phyloP scores from a whole-genome alignment of 1,140 invertebrate genomes.

The Drosophila littoralis region DNA sequence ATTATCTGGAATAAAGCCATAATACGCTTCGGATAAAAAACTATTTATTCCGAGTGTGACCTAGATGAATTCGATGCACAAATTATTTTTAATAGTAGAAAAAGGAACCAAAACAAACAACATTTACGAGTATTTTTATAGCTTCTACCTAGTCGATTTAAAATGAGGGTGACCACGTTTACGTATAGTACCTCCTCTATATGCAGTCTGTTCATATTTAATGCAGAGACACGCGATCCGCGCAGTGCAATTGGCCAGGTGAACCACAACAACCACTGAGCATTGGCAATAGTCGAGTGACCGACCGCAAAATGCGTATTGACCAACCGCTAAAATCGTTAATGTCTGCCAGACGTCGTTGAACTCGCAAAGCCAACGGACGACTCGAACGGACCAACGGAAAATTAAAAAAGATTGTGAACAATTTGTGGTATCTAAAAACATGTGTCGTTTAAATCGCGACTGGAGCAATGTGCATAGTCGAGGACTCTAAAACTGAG shows the following conservation, averaged over 20 bases:
- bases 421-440: constrained; percentile 32
- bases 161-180: constrained; percentile 30
- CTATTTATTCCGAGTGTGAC: no score
- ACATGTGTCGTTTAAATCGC: constrained; percentile 42
- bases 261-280: constrained; percentile 8
- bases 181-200: constrained; percentile 2
- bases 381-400: constrained; percentile 1
- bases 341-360: constrained; percentile 64
- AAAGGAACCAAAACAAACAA: no score
- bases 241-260: constrained; percentile 12
- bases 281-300: constrained; percentile 10
- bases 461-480: constrained; percentile 63
- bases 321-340: constrained; percentile 29
- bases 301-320: constrained; percentile 31
- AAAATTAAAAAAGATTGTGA: neutral
- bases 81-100: no score
- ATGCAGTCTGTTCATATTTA: constrained; percentile 20
- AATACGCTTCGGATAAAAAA: no score
- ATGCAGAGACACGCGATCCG: constrained; percentile 40
- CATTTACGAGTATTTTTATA: no score
- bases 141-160: neutral
- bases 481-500: constrained; percentile 54
- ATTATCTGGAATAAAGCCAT: no score
- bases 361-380: constrained; percentile 62
- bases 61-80: no score